phyloP scores from a whole-genome alignment of 2,113 vertebrate genomes.

The Ellobius talpinus region DNA sequence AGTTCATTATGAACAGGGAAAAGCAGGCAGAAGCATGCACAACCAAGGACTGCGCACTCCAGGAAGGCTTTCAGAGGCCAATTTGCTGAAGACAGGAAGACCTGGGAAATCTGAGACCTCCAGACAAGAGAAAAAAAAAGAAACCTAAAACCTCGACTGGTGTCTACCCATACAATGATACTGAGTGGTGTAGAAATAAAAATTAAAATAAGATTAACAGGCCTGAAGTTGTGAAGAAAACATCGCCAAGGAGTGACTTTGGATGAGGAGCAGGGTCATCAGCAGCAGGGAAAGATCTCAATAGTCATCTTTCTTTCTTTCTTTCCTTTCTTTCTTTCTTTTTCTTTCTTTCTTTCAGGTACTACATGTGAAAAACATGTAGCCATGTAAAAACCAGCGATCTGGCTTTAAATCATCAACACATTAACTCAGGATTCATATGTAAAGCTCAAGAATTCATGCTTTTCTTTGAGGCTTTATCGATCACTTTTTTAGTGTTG shows the following conservation, averaged over 20 bases:
- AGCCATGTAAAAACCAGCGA: not conserved
- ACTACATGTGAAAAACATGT: not conserved
- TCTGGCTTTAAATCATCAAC: not conserved
- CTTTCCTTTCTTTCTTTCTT: not conserved
- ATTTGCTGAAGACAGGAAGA: not conserved
- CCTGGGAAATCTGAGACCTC: not conserved
- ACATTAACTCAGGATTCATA: not conserved
- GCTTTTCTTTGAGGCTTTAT: not conserved
- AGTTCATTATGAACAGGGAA: not conserved
- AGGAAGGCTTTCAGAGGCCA: not conserved
- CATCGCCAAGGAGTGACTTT: not conserved
- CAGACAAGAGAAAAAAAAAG: too few relatives aligned
- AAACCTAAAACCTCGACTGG: not conserved
- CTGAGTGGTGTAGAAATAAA: not conserved
- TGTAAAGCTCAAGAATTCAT: conserved; percentile 28
- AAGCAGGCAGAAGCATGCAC: not conserved
- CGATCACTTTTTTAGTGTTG: not conserved
- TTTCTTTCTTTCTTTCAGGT: not conserved
- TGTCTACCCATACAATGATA: not conserved
- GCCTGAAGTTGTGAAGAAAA: not conserved
- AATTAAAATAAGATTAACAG: not conserved
- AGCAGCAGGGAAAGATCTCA: not conserved
- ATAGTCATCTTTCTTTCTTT: not conserved
- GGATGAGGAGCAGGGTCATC: not conserved
- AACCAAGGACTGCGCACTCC: not conserved